Percentiles rank a stretch among this genome's conserved stretches.
Conservation (phyloP, 2,888 invertebrate species). For the Synergus laeviventris region DNA sequence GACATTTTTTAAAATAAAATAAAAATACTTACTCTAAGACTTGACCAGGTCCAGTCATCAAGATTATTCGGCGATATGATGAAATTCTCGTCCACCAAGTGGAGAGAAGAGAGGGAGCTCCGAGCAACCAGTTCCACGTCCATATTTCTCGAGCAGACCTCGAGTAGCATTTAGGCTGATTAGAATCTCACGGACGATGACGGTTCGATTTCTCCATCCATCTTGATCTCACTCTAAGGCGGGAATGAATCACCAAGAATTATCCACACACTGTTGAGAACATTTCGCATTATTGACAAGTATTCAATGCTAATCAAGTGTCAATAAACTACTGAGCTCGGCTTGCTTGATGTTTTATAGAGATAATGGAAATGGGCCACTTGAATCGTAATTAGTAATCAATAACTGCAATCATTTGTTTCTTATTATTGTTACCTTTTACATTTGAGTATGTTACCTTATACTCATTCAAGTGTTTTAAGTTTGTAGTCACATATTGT, state of each 20-base stretch:
- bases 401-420: neutral
- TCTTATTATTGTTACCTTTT: no score
- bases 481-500: no score
- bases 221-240: slow-evolving; percentile 4
- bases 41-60: slow-evolving; percentile 83
- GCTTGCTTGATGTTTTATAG: neutral
- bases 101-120: slow-evolving; percentile 78
- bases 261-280: neutral
- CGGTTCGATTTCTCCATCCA: slow-evolving; percentile 31
- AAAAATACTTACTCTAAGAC: slow-evolving; percentile 78
- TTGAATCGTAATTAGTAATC: neutral
- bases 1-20: neutral
- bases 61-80: slow-evolving; percentile 78
- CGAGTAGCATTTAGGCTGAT: slow-evolving; percentile 33
- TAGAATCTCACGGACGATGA: slow-evolving; percentile 1
- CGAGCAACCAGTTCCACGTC: slow-evolving; percentile 72
- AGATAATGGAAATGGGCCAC: neutral
- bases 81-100: slow-evolving; percentile 77
- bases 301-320: neutral
- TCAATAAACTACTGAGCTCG: slow-evolving; percentile 7
- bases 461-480: no score
- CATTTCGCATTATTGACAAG: neutral
- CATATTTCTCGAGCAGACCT: slow-evolving; percentile 57
- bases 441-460: no score
- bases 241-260: neutral